Base-by-base conservation (phyloP, 2,113 vertebrate species). In the Semnornis frantzii region DNA sequence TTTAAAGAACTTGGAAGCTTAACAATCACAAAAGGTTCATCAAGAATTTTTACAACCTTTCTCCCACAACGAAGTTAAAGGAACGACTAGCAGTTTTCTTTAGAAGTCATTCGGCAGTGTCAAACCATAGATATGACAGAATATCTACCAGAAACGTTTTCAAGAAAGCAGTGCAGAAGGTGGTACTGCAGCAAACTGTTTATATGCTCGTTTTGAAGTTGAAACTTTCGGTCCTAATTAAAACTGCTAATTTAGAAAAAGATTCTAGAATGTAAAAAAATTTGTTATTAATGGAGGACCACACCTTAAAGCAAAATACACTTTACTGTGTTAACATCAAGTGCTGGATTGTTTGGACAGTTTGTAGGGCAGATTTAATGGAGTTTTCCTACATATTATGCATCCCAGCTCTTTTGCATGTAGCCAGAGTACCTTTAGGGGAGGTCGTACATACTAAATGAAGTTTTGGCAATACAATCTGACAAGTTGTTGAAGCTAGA, bases 401-500 rank as follows among this genome's bases (percentile, higher is more conserved):
- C 82, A 93, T 50, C 78, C 63, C 52, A 87, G 68, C 68, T 91
- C 68, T 44, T 71, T 30, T 76, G 60, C 78, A 89, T 85, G 60
- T 30, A 93, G 80, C 73, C 72, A 48, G 24, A 64, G 46, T 74
- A 94, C 94, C 91, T 94, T 89, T 66, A 80, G 63, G 85, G 28
- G 75, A 87, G 68, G 87, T 87, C 48, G 2, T 42, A 71, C 81
- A 87, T 42, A 75, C 48, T 94, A 91, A 96, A 89, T 60, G 75
- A 92, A 92, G 69, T 64, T 93, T 85, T 95, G 94, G 92, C 92
- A 94, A 92, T 87, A 87, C 69, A 91, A 77, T 84, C 78, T 94
- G 94, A 95, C 92, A 96, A 95, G 94, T 0, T 94, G 94, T 93
- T 96, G 96, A 94, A 96, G 91, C 89, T 68, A 95, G 84, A 89